Evolutionary conservation across 2,797 vertebrate species (phyloP).

Genomic region (Peromyscus melanophrys): DNA sequence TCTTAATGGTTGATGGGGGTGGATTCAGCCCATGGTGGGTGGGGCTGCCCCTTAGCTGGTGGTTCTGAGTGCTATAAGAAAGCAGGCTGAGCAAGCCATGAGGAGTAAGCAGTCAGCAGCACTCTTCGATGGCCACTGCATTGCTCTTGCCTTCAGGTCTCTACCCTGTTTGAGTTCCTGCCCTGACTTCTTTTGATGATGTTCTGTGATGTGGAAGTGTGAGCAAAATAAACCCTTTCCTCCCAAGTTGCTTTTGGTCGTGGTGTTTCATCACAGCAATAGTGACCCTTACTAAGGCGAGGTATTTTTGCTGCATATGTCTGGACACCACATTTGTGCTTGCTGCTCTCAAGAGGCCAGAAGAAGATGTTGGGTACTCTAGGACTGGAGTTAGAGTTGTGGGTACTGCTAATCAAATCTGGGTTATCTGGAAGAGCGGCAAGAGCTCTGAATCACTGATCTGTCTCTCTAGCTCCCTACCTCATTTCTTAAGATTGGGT

Average conservation of each 20-base stretch:
- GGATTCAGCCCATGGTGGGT: background rate
- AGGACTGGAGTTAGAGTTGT: background rate
- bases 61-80: background rate
- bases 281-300: background rate
- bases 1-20: background rate
- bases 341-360: background rate
- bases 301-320: background rate
- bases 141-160: background rate
- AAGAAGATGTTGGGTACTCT: background rate
- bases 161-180: background rate
- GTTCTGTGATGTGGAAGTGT: background rate
- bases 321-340: background rate
- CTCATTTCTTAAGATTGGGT: background rate
- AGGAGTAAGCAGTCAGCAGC: background rate
- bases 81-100: background rate
- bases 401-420: background rate
- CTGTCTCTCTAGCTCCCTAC: background rate
- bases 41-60: background rate
- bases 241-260: background rate
- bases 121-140: background rate
- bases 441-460: background rate
- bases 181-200: background rate
- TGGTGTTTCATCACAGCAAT: background rate
- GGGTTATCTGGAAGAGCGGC: background rate
- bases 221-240: background rate